A percentile compares a stretch with the other conserved stretches of the same genome.
Evolutionary conservation across 2,113 vertebrate genomes (phyloP).

Genomic region (Geococcyx californianus): DNA sequence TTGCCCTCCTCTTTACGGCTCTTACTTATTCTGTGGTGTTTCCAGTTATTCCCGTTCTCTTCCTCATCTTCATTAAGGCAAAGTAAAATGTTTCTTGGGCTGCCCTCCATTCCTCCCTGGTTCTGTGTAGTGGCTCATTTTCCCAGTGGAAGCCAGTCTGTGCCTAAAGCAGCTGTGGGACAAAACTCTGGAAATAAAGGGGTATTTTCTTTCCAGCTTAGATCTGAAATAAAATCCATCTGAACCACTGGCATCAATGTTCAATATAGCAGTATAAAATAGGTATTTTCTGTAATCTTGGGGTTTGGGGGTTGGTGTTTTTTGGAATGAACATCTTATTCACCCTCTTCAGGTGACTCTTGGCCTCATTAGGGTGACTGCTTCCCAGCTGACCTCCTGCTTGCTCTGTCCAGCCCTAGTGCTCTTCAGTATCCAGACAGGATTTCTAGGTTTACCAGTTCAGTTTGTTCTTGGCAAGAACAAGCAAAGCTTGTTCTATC

Average conservation of each 20-base stretch:
- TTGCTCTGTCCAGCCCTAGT: background rate
- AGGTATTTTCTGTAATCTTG: background rate
- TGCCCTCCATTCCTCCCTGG: background rate
- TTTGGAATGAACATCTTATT: background rate
- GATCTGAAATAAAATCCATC: background rate
- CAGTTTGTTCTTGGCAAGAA: background rate
- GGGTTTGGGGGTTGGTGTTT: background rate
- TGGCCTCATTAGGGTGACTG: fast-evolving
- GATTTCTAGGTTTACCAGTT: background rate
- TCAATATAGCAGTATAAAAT: background rate
- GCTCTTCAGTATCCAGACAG: background rate
- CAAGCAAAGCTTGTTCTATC: background rate
- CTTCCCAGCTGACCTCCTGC: background rate
- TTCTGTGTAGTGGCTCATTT: background rate
- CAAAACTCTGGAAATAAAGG: background rate
- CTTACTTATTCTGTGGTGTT: background rate
- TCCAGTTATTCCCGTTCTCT: background rate
- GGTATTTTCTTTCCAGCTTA: background rate
- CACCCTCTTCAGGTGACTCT: no score
- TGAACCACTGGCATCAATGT: background rate
- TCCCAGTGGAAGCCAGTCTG: background rate
- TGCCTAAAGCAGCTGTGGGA: background rate
- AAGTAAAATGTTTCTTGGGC: background rate
- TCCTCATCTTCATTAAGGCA: background rate
- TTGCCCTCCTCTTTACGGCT: background rate